Base-by-base conservation (phyloP, 2,797 vertebrate genomes). In the Diglossa cyanea region DNA sequence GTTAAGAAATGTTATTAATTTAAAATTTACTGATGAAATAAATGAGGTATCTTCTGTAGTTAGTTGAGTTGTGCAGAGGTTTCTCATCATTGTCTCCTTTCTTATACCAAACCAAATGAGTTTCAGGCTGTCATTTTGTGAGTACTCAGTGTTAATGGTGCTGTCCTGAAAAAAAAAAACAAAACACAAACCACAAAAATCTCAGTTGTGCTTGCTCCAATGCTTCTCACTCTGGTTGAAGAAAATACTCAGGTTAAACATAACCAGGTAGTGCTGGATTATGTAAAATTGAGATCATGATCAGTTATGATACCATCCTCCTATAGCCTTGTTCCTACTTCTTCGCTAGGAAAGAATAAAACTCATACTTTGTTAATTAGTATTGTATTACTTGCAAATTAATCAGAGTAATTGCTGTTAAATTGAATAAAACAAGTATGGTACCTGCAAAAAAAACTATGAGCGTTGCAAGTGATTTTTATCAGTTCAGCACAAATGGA, bases 41-140 rank as follows among this genome's bases (percentile, higher is more conserved):
- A 96, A 95, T 92, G 88, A 95, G 80, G 39, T 94, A 96, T 91
- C 89, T 96, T 96, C 94, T 89, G 91, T 96, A 96, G 94, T 81
- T 95, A 95, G 95, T 39, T 35, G 90, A 94, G 76, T 95, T 90
- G 62, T 89, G 87, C 7, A 0, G 33, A 89, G 45, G n/a, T 93
- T 93, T 96, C 84, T 96, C 7, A 33, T 96, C 45, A 53, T 91
- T 89, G 79, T 95, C 81, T 95, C 78, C 55, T 87, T 93, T 72
- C 16, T 88, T 72, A 31, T 1, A 53, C 18, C 24, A 19, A 92
- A 65, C 8, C 31, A 87, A 70, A 28, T 8, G 47, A 40, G 16
- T 92, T 82, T 58, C 71, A 79, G 67, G 37, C 24, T 63, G 58
- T 71, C 25, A 14, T 66, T 85, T 76, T 42, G 12, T 31, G 54